These are phyloP conservation scores for Stictonetta naevosa DNA, from an alignment of 2,113 vertebrate genomes.

Conservation along the genomic window DNA sequence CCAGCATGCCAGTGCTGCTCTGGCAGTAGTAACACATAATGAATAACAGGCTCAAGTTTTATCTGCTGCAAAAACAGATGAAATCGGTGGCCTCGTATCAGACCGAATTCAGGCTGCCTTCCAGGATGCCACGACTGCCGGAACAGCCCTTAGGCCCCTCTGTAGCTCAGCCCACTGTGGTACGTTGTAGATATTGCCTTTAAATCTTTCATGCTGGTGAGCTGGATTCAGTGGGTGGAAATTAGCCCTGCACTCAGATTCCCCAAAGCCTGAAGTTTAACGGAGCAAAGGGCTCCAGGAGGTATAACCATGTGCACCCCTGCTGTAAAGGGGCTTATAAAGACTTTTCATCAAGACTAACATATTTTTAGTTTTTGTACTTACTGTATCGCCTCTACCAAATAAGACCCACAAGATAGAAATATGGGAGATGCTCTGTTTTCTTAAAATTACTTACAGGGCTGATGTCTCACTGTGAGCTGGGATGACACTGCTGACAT, in stretches of 20 bases:
- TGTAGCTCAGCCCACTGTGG: neutral
- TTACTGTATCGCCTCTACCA: neutral
- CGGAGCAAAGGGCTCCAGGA: neutral
- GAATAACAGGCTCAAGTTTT: neutral
- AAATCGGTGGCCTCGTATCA: neutral
- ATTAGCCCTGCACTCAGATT: neutral
- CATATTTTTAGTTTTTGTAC: fast-evolving
- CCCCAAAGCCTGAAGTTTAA: neutral
- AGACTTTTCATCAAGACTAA: neutral
- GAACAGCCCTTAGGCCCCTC: neutral
- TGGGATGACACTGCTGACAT: too few species aligned
- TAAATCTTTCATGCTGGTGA: neutral
- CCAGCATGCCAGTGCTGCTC: neutral
- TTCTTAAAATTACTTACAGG: neutral
- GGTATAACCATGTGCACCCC: fast-evolving
- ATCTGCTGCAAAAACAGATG: neutral
- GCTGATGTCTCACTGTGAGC: neutral
- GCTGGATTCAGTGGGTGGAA: neutral
- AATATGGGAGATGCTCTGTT: neutral
- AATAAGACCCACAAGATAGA: neutral
- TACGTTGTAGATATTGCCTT: neutral
- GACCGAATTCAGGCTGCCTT: neutral
- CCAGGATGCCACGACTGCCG: neutral
- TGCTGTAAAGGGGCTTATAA: neutral
- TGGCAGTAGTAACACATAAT: neutral